Evolutionary conservation across 2,888 invertebrate species (phyloP).

Genomic region (Gasteruption jaculator): DNA sequence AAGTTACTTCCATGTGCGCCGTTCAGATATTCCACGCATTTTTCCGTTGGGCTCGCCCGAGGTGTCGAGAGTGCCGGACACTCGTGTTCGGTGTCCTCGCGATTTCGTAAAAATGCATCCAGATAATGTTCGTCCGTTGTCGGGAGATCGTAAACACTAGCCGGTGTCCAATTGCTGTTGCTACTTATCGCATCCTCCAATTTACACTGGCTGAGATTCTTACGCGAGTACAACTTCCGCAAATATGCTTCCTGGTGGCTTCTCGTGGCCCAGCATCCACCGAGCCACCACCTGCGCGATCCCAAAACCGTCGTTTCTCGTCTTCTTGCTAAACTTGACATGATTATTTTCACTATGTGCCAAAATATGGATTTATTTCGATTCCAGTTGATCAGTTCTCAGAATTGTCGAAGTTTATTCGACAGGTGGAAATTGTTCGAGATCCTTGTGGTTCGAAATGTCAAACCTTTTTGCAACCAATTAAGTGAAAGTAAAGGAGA

Average conservation of each 20-base stretch:
- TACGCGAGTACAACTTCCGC: constrained; percentile 44
- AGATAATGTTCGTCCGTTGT: constrained; percentile 41
- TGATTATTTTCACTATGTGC: too few species aligned
- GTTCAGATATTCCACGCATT: constrained; percentile 46
- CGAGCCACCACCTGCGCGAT: constrained; percentile 48
- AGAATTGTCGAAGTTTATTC: too few species aligned
- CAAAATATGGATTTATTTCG: too few species aligned
- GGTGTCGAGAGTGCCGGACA: constrained; percentile 38
- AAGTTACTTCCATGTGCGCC: too few species aligned
- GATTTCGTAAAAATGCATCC: constrained; percentile 39
- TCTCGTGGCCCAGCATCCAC: constrained; percentile 48
- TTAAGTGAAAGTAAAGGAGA: too few species aligned
- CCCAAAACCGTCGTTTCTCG: constrained; percentile 43
- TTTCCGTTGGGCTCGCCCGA: constrained; percentile 46
- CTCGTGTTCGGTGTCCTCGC: constrained; percentile 20
- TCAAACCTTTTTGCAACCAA: too few species aligned
- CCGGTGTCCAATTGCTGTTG: constrained; percentile 24
- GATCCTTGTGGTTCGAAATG: too few species aligned
- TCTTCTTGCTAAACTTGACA: constrained; percentile 45
- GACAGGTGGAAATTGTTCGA: too few species aligned
- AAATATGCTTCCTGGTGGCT: constrained; percentile 48
- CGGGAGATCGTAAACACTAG: constrained; percentile 33
- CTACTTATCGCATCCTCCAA: constrained; percentile 14
- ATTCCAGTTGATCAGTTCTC: too few species aligned
- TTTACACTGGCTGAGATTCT: constrained; percentile 28